Percentiles rank a stretch among this genome's conserved stretches.
phyloP scores from a whole-genome alignment of 2,888 invertebrate genomes.

The Agriopis aurantiaria region DNA sequence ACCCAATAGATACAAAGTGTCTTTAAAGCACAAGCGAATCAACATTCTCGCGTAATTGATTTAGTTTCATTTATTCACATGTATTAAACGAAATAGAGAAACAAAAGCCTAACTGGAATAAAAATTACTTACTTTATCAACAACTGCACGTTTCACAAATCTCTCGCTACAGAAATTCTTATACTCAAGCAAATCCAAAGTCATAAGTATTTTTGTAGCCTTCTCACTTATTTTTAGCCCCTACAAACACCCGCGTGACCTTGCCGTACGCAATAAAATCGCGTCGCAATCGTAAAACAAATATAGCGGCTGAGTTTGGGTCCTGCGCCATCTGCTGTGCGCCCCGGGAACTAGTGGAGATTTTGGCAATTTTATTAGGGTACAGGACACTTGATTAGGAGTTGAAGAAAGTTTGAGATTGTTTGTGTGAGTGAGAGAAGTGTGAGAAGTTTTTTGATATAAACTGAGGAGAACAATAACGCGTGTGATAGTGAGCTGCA shows the following conservation, averaged over 20 bases:
- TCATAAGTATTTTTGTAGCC: slow-evolving; percentile 12
- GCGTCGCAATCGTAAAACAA: slow-evolving; percentile 30
- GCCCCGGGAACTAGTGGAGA: slow-evolving; percentile 14
- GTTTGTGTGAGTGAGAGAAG: neutral
- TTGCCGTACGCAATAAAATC: slow-evolving; percentile 23
- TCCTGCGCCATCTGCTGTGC: slow-evolving; percentile 23
- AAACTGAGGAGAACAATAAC: neutral
- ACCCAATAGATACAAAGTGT: too few species aligned
- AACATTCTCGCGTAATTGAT: too few species aligned
- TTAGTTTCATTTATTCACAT: too few species aligned
- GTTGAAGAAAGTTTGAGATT: slow-evolving; percentile 13
- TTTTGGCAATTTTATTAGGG: slow-evolving; percentile 14
- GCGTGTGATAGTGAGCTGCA: neutral
- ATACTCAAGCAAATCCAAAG: slow-evolving; percentile 2
- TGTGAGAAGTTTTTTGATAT: neutral
- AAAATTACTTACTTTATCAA: neutral
- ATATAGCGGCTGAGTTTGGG: slow-evolving; percentile 26
- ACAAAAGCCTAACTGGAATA: too few species aligned
- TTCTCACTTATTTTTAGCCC: slow-evolving; percentile 29
- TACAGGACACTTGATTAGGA: slow-evolving; percentile 20
- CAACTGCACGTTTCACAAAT: neutral
- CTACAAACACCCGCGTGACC: slow-evolving; percentile 17
- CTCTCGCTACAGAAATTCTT: neutral
- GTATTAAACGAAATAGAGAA: too few species aligned
- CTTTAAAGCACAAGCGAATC: too few species aligned